Base-by-base conservation (phyloP, 2,113 vertebrate genomes). In the Myanophis thanlyinensis region DNA sequence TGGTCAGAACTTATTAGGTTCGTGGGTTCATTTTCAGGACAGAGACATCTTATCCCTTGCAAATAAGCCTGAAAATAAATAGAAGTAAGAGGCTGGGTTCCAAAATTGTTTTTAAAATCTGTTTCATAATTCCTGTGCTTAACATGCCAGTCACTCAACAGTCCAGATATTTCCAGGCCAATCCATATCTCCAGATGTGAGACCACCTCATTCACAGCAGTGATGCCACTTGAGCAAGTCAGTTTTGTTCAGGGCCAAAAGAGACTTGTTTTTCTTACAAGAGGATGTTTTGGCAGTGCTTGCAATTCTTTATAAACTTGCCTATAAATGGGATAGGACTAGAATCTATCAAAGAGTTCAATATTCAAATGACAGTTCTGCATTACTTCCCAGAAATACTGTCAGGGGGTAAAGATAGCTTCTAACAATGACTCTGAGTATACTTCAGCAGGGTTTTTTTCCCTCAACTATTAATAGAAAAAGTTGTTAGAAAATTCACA, bases 21-120 rank as follows among this genome's bases (percentile, higher is more conserved):
- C 92, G 53, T 27, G 67, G 87, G 96, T 94, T 93, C 91, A 90
- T 48, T 56, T 92, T 95, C 89, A 94, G 59, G 91, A 90, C 87
- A 89, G 0, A 92, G 89, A 91, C 84, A 96, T 92, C 86, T 86
- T 95, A 93, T 35, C 92, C 86, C 49, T 93, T 92, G 88, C 90
- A 91, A 51, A 90, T 0, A 0, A 95, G 88, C 93, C 44, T 96
- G 94, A 95, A 96, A 96, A 96, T 95, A 96, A 94, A 91, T 91
- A 95, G 94, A 91, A 94, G 94, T n/a, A 53, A 7, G 67, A 88
- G 30, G 35, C 94, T 46, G 87, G 94, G 92, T 96, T 90, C 88
- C 95, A 44, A 94, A 94, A 92, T 95, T 95, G 90, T 96, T 96
- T 96, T 93, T 49, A 94, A 95, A 95, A 89, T 53, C 35, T 40